Evolutionary conservation across 2,888 invertebrate species (phyloP).

Genomic region (Gymnocheta viridis): DNA sequence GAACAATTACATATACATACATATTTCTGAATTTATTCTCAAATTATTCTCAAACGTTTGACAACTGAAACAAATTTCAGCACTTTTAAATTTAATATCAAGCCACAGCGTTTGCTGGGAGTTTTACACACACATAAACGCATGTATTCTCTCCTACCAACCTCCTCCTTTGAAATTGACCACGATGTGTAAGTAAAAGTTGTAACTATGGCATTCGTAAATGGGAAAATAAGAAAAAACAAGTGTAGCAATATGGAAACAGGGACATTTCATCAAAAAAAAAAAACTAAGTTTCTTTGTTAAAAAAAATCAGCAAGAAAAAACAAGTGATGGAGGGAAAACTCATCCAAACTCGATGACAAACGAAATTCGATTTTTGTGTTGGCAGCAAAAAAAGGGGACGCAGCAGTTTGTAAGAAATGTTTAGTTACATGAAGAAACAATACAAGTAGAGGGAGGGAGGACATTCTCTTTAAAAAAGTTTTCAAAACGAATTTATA

Average conservation of each 20-base stretch:
- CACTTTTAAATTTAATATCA: too few relatives aligned
- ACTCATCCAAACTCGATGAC: background rate
- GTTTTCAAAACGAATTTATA: background rate
- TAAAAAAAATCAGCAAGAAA: background rate
- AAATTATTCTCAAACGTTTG: too few relatives aligned
- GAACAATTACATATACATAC: too few relatives aligned
- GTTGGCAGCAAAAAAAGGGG: slow-evolving; percentile 11
- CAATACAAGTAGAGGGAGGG: too few relatives aligned
- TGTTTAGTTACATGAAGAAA: background rate
- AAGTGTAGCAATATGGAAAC: background rate
- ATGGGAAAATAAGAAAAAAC: background rate
- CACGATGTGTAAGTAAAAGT: slow-evolving; percentile 2
- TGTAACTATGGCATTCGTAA: background rate
- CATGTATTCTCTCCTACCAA: background rate
- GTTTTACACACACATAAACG: background rate
- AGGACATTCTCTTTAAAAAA: background rate
- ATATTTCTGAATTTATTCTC: too few relatives aligned
- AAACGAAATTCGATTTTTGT: slow-evolving; percentile 39
- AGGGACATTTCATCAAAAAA: background rate
- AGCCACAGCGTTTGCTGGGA: background rate
- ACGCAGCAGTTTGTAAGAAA: background rate
- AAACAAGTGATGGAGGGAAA: background rate
- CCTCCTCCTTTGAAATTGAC: background rate
- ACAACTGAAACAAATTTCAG: too few relatives aligned
- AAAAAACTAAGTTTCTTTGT: too few relatives aligned